Evolutionary conservation across 2,113 vertebrate genomes (phyloP).

Genomic region (Lanius collurio): DNA sequence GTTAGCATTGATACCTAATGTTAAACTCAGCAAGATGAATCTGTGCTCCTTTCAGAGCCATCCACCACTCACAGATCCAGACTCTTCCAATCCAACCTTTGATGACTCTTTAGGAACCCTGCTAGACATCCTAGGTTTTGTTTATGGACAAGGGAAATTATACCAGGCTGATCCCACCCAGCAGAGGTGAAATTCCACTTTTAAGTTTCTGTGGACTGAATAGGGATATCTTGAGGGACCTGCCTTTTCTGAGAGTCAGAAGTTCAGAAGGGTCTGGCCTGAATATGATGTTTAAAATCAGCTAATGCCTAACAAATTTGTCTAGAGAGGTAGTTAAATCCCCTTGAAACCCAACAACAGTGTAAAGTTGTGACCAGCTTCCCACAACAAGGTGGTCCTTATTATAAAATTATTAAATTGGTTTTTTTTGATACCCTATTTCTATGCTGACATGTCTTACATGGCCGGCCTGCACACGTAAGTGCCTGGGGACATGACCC

Average conservation of each 20-base stretch:
- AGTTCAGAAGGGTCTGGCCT: neutral
- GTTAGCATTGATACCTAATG: neutral
- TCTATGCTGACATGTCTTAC: neutral
- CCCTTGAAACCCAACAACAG: neutral
- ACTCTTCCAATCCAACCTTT: neutral
- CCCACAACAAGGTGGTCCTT: neutral
- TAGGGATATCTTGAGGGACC: neutral
- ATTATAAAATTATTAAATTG: neutral
- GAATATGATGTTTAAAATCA: neutral
- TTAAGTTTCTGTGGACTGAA: neutral
- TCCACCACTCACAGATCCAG: neutral
- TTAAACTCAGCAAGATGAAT: neutral
- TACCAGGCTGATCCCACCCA: accelerated
- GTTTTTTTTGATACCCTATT: neutral
- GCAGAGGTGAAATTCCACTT: neutral
- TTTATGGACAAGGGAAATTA: neutral
- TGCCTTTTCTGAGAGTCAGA: neutral
- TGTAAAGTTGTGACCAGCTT: neutral
- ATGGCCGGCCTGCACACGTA: neutral
- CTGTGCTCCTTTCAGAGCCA: neutral
- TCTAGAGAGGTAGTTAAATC: neutral
- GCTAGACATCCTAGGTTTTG: neutral
- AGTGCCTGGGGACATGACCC: neutral
- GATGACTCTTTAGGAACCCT: neutral
- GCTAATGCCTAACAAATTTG: neutral